A percentile compares a stretch with the other conserved stretches of the same genome.
These are phyloP conservation scores for Hypomecis atomaria DNA, from an alignment of 2,888 invertebrate species.

Conservation along the genomic window DNA sequence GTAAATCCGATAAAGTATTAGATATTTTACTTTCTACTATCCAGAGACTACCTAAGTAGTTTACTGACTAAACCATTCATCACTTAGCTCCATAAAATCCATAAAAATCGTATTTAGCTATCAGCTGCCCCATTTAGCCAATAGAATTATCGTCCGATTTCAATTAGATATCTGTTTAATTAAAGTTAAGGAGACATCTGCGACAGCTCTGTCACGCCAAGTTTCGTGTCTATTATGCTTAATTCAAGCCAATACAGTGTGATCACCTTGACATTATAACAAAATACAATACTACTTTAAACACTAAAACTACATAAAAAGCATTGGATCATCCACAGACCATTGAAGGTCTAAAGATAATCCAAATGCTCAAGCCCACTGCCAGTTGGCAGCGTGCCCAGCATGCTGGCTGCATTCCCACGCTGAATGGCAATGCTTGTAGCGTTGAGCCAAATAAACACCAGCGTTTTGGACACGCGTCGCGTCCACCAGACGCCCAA, in stretches of 20 bases:
- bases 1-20: too few species aligned
- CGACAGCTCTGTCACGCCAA: constrained; percentile 66
- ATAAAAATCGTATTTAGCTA: constrained; percentile 17
- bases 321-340: too few species aligned
- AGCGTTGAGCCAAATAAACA: too few species aligned
- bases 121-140: constrained; percentile 26
- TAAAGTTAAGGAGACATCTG: constrained; percentile 51
- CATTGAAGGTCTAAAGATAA: too few species aligned
- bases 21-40: too few species aligned
- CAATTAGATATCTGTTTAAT: constrained; percentile 41
- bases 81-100: constrained; percentile 5
- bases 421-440: too few species aligned
- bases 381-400: too few species aligned
- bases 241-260: constrained; percentile 60
- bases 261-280: constrained; percentile 9
- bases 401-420: too few species aligned
- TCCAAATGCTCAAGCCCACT: too few species aligned
- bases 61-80: background rate
- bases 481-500: too few species aligned
- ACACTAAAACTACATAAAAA: background rate
- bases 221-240: constrained; percentile 71
- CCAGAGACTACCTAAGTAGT: too few species aligned
- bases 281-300: background rate
- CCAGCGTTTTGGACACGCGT: too few species aligned
- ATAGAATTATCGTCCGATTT: constrained; percentile 32